These are phyloP conservation scores for Acanthoscelides obtectus DNA, from an alignment of 2,888 invertebrate species.

Conservation along the genomic window DNA sequence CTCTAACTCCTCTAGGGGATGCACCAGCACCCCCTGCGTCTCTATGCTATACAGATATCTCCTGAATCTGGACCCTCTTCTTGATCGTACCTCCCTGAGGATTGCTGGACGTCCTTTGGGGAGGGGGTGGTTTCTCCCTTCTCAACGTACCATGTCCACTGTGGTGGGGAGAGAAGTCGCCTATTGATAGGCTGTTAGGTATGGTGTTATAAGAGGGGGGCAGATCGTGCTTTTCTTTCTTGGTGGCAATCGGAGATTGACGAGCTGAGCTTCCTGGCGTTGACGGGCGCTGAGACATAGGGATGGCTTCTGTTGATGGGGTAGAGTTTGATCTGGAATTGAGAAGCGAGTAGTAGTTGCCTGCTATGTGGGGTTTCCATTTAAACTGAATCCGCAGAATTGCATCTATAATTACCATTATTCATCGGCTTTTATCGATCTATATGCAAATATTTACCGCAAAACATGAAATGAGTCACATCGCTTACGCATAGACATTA, in stretches of 20 bases:
- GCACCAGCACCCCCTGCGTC: background rate
- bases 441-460: no score
- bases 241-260: conserved; percentile 37
- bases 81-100: conserved; percentile 57
- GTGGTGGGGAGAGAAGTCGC: background rate
- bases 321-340: conserved; percentile 29
- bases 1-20: conserved; percentile 26
- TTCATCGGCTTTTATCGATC: no score
- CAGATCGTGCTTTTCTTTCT: conserved; percentile 40
- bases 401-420: no score
- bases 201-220: conserved; percentile 54
- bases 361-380: no score
- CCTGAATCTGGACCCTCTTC: conserved; percentile 76
- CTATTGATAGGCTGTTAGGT: conserved; percentile 29
- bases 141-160: conserved; percentile 20
- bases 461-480: no score
- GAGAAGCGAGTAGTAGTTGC: no score
- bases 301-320: conserved; percentile 43
- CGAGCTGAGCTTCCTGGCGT: conserved; percentile 45
- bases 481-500: no score
- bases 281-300: conserved; percentile 45
- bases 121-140: conserved; percentile 44
- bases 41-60: conserved; percentile 67
- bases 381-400: no score
- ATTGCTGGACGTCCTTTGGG: conserved; percentile 44